Base-by-base conservation (phyloP, 2,888 invertebrate genomes). In the Erannis defoliaria region DNA sequence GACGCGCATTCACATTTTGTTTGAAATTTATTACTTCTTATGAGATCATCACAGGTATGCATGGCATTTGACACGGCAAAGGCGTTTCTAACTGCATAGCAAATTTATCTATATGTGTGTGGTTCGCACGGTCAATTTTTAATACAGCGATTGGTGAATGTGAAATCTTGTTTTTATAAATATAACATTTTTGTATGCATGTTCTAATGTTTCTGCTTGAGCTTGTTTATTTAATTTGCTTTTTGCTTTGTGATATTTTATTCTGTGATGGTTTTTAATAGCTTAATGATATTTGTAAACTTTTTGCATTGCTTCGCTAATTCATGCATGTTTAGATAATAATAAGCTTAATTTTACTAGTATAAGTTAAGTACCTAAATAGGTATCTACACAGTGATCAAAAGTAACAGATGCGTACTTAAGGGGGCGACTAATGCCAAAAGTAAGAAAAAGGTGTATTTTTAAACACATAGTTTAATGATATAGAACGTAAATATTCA, bases 291-390 rank as follows among this genome's bases (percentile, higher is more conserved):
- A 18, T n/a, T 26, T n/a, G 46, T 23, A 23, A 49, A 49, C 35
- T 61, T 55, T 55, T 57, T 26, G 57, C 57, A 42, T 57, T 35
- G 29, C 31, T 16, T 54, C 35, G 12, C 26, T 35, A 21, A 45
- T 43, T 51, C 29, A 29, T 33, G 40, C 54, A 54, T 33, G 19
- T 45, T 31, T 23, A 14, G 8, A 37, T 55, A 50, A 50, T 61
- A 55, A 23, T 38, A n/a, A n/a, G n/a, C n/a, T n/a, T n/a, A n/a
- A n/a, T n/a, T n/a, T n/a, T n/a, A n/a, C n/a, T n/a, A n/a, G n/a
- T n/a, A n/a, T n/a, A n/a, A n/a, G n/a, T n/a, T n/a, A n/a, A n/a
- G n/a, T n/a, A n/a, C n/a, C n/a, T n/a, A n/a, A n/a, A n/a, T n/a
- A n/a, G n/a, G n/a, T n/a, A n/a, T n/a, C n/a, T n/a, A n/a, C n/a